Base-by-base conservation (phyloP, 2,888 invertebrate genomes). In the Melanotus villosus region DNA sequence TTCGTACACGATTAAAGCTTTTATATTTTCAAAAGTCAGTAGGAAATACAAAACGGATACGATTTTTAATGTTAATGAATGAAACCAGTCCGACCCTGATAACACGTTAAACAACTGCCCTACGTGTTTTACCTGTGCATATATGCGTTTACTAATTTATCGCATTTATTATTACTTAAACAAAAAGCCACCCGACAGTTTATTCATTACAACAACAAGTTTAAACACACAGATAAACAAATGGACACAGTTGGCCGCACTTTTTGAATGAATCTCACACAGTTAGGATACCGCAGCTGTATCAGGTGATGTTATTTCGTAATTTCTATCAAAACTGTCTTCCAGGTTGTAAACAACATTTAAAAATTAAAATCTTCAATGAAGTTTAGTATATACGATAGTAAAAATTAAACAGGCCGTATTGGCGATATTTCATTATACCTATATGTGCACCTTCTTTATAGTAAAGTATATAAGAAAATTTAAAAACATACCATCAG, bases 401-500 rank as follows among this genome's bases (percentile, higher is more conserved):
- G 9, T 41, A 41, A 3, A 1, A 26, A 26, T 54, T n/a, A n/a
- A n/a, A n/a, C 1, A 9, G 41, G 14, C 1, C 14, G 14, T 41
- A 4, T 41, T 7, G 14, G 2, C 14, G 12, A 36, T 14, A n/a
- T 5, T 36, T 36, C 2, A 5, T 14, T 2, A 12, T 2, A 12
- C 2, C 14, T 41, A 18, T 4, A 18, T 9, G 9, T 18, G 7
- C n/a, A 14, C 14, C 7, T 41, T 41, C 16, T 7, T 18, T 38
- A 38, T 10, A 56, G 7, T 56, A n/a, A 56, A 56, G 12, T 34
- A 34, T 12, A 12, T 16, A 14, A 41, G 7, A 41, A 41, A 41
- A 18, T n/a, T 19, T 10, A 60, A n/a, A n/a, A 52, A 64, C 80
- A 75, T 78, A 81, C 81, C 81, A 72, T 77, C 75, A 73, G 75